These are phyloP conservation scores for Alligator mississippiensis DNA, from an alignment of 2,113 vertebrate species.

Conservation along the genomic window DNA sequence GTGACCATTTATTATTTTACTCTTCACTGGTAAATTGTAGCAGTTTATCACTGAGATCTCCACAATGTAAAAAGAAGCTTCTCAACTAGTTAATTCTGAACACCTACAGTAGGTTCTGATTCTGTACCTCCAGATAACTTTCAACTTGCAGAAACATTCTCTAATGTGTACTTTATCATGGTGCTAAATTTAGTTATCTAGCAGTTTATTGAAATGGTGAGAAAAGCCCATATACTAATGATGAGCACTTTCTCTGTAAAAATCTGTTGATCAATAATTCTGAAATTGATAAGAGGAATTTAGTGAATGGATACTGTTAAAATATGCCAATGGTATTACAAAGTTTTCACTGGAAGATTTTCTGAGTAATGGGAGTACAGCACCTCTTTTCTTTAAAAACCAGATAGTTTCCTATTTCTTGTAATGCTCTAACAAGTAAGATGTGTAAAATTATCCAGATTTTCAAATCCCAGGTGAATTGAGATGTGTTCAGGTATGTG, in stretches of 20 bases:
- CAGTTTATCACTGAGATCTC: not conserved
- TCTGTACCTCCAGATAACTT: not conserved
- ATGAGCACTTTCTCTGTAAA: not conserved
- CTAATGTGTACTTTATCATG: not conserved
- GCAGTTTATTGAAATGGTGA: not conserved
- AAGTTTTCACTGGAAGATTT: not conserved
- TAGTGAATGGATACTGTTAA: not conserved
- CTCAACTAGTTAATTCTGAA: not conserved
- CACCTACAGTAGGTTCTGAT: not conserved
- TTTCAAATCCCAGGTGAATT: not conserved
- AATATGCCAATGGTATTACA: not conserved
- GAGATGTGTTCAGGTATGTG: not conserved
- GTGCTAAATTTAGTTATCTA: not conserved
- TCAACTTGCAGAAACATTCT: not conserved
- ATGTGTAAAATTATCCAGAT: no score
- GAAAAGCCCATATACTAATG: not conserved
- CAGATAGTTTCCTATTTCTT: not conserved
- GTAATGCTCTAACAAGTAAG: not conserved
- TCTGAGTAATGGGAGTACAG: not conserved
- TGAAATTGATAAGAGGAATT: not conserved
- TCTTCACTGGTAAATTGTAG: rapidly evolving
- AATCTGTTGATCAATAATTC: not conserved
- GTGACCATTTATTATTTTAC: not conserved
- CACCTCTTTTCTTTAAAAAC: not conserved
- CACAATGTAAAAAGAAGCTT: not conserved